A percentile compares a stretch with the other conserved stretches of the same genome.
These are phyloP conservation scores for Odontamblyopus rebecca DNA, from an alignment of 2,797 vertebrate genomes.

Conservation along the genomic window DNA sequence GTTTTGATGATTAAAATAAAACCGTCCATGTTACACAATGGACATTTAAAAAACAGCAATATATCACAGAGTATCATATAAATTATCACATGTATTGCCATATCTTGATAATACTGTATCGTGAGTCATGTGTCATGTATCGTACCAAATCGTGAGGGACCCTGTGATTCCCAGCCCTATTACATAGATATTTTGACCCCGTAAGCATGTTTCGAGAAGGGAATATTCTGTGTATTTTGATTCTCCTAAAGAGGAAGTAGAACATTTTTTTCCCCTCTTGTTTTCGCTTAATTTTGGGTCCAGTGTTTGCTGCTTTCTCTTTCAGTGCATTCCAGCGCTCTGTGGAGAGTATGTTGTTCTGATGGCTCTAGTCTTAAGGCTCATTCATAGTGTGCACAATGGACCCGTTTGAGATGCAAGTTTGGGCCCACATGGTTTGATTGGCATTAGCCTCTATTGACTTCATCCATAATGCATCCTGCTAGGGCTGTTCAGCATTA, in stretches of 20 bases:
- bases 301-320: constrained; percentile 23
- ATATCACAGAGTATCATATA: too few relatives aligned
- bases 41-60: too few relatives aligned
- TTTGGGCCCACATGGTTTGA: constrained; percentile 53
- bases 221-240: neutral
- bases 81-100: too few relatives aligned
- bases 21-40: too few relatives aligned
- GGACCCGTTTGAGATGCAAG: constrained; percentile 54
- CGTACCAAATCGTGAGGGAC: too few relatives aligned
- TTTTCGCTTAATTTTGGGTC: constrained; percentile 25
- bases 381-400: constrained; percentile 70
- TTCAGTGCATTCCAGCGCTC: constrained; percentile 58
- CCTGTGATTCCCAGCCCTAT: too few relatives aligned
- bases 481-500: constrained; percentile 15
- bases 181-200: neutral
- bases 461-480: constrained; percentile 54
- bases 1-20: too few relatives aligned
- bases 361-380: constrained; percentile 49
- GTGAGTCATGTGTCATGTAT: too few relatives aligned
- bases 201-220: neutral
- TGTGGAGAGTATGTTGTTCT: constrained; percentile 50
- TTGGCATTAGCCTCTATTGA: constrained; percentile 54
- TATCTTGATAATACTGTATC: too few relatives aligned
- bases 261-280: neutral
- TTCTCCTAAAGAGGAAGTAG: constrained; percentile 43